A percentile compares a stretch with the other conserved stretches of the same genome.
Evolutionary conservation across 2,888 invertebrate species (phyloP).

Genomic region (Coremacera marginata): DNA sequence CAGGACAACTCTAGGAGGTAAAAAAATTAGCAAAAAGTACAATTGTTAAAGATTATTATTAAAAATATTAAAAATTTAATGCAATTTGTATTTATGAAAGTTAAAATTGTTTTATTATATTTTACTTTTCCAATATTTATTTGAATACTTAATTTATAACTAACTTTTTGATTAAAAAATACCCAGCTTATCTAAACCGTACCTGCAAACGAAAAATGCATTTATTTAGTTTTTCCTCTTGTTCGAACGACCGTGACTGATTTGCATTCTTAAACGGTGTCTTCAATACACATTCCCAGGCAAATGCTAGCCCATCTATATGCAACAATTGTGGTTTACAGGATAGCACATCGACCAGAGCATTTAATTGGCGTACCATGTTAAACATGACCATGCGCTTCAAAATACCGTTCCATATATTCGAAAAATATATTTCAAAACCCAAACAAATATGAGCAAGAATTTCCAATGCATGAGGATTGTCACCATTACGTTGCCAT

Average conservation of each 20-base stretch:
- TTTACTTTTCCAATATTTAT: too few species aligned
- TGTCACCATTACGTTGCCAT: constrained; percentile 66
- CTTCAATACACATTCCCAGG: constrained; percentile 66
- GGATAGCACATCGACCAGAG: constrained; percentile 65
- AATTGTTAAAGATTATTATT: not conserved
- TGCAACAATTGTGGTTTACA: constrained; percentile 61
- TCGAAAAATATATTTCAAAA: constrained; percentile 64
- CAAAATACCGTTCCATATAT: constrained; percentile 69
- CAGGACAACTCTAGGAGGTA: constrained; percentile 62
- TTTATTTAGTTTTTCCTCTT: constrained; percentile 63
- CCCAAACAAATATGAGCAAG: constrained; percentile 67
- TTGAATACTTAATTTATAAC: too few species aligned
- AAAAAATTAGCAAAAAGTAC: not conserved
- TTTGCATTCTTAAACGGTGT: constrained; percentile 65
- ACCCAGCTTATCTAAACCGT: not conserved
- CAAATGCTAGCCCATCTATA: constrained; percentile 61
- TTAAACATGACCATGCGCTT: constrained; percentile 68
- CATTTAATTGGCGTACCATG: constrained; percentile 65
- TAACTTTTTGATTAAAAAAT: too few species aligned
- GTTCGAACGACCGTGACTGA: constrained; percentile 59
- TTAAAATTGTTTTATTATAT: too few species aligned
- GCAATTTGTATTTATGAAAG: not conserved
- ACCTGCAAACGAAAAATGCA: constrained; percentile 63
- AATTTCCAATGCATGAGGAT: constrained; percentile 62
- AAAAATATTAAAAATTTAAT: too few species aligned